phyloP scores from a whole-genome alignment of 2,797 vertebrate species.

The Cynopterus sphinx region DNA sequence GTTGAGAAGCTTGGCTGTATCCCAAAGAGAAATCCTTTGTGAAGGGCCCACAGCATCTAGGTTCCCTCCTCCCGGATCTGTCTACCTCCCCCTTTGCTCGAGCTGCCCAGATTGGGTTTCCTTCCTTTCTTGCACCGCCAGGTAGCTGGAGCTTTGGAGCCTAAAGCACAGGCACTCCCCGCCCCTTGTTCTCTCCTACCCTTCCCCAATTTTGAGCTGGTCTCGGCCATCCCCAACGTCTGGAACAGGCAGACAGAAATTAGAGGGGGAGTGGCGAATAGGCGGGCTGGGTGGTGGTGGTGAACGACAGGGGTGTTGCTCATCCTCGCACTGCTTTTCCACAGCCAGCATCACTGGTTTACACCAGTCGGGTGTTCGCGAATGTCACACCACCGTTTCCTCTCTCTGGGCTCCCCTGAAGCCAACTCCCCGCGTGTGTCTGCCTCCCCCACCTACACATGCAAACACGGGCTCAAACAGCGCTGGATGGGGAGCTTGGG shows the following conservation, averaged over 20 bases:
- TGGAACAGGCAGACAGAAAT: not conserved
- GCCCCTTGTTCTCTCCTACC: not conserved
- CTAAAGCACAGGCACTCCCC: not conserved
- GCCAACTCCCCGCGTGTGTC: not conserved
- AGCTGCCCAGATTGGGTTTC: not conserved
- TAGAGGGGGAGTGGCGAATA: not conserved
- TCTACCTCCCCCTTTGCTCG: not conserved
- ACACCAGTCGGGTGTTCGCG: not conserved
- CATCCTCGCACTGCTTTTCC: not conserved
- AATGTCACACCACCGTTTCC: not conserved
- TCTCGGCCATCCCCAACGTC: not conserved
- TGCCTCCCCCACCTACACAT: not conserved
- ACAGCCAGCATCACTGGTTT: not conserved
- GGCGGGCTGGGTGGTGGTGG: no score
- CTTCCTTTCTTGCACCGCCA: not conserved
- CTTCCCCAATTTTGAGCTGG: not conserved
- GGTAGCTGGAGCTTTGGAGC: not conserved
- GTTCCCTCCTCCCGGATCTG: not conserved
- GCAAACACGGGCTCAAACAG: not conserved
- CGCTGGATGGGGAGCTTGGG: not conserved
- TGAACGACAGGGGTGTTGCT: not conserved
- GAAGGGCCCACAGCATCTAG: not conserved
- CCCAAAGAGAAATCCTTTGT: not conserved
- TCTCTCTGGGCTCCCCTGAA: not conserved
- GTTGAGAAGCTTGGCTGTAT: not conserved